A percentile compares a stretch with the other conserved stretches of the same genome.
These are phyloP conservation scores for Parascotia fuliginaria DNA, from an alignment of 2,888 invertebrate species.

Conservation along the genomic window DNA sequence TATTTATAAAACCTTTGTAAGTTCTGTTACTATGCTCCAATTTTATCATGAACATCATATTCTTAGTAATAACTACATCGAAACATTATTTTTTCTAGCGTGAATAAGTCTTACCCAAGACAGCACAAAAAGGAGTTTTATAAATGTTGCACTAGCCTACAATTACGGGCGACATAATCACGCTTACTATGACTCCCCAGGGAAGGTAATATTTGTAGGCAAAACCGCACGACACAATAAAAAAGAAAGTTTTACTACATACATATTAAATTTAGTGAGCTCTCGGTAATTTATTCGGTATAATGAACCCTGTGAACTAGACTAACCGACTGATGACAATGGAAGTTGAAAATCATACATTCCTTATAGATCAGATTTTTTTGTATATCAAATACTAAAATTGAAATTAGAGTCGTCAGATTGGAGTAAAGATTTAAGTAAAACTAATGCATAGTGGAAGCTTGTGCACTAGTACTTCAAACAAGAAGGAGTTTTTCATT, in stretches of 20 bases:
- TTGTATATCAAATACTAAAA: no score
- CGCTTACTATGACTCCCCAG: not conserved
- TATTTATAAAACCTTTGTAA: no score
- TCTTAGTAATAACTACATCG: no score
- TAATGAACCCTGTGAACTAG: not conserved
- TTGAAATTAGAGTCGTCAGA: not conserved
- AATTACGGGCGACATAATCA: not conserved
- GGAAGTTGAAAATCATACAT: not conserved
- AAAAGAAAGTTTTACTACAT: slow-evolving; percentile 6
- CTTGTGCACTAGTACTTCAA: no score
- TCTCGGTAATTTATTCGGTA: not conserved
- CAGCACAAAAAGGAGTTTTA: not conserved
- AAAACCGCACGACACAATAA: slow-evolving; percentile 5
- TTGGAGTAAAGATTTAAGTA: no score
- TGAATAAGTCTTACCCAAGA: not conserved
- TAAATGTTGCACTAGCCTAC: not conserved
- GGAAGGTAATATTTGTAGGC: slow-evolving; percentile 4
- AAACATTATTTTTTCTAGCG: no score
- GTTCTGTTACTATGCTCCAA: no score
- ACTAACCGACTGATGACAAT: not conserved
- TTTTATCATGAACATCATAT: no score
- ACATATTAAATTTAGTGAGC: slow-evolving; percentile 8
- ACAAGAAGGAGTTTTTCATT: no score
- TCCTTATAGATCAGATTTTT: not conserved
- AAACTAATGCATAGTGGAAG: no score